Conservation (phyloP, 2,888 invertebrate species). For the Eretmocerus hayati region DNA sequence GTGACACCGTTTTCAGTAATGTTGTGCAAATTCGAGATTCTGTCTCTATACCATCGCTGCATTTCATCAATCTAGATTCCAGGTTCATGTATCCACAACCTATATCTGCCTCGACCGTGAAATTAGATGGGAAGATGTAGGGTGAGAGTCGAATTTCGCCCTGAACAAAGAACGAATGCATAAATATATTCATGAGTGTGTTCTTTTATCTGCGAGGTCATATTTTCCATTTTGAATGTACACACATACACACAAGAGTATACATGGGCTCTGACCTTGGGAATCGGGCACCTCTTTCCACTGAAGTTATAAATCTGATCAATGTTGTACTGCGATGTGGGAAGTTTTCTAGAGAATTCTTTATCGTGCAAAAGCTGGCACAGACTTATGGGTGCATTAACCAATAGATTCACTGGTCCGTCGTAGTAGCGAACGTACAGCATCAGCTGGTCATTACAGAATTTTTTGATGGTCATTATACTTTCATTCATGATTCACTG, state of each 20-base stretch:
- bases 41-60: constrained; percentile 1
- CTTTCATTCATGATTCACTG: too few relatives aligned
- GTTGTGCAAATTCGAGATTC: constrained; percentile 13
- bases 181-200: too few relatives aligned
- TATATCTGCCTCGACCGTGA: constrained; percentile 23
- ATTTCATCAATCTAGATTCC: constrained; percentile 26
- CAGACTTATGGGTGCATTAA: constrained; percentile 23
- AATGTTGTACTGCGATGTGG: constrained; percentile 20
- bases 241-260: too few relatives aligned
- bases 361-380: constrained; percentile 22
- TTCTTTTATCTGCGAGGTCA: too few relatives aligned
- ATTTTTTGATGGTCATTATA: too few relatives aligned
- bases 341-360: background rate
- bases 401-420: constrained; percentile 21
- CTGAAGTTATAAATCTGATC: constrained; percentile 23
- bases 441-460: constrained; percentile 21
- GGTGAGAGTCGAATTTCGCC: constrained; percentile 19
- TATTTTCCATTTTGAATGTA: too few relatives aligned
- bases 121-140: constrained; percentile 21
- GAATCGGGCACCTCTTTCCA: constrained; percentile 22
- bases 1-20: constrained; percentile 2
- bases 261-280: too few relatives aligned
- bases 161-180: too few relatives aligned
- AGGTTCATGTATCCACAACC: constrained; percentile 27
- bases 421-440: constrained; percentile 21